Conservation (phyloP, 2,113 vertebrate genomes). For the Glareola pratincola region DNA sequence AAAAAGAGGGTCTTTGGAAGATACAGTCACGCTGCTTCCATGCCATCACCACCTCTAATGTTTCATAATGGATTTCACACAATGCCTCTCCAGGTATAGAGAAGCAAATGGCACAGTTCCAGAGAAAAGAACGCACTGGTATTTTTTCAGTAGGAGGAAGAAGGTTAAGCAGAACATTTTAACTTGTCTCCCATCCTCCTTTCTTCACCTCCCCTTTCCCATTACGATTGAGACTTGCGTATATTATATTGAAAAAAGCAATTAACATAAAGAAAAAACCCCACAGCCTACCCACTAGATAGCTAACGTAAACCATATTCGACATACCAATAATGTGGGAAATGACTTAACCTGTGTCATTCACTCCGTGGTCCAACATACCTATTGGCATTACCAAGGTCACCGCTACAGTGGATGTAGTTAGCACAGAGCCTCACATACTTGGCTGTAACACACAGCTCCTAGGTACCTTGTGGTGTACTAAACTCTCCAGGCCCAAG, state of each 20-base stretch:
- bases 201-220: neutral
- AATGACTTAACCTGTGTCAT: neutral
- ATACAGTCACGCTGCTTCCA: neutral
- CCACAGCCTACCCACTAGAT: neutral
- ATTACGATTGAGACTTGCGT: neutral
- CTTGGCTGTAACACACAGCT: neutral
- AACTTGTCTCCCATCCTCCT: neutral
- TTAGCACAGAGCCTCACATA: neutral
- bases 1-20: neutral
- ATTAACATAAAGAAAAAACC: neutral
- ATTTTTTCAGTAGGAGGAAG: neutral
- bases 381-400: neutral
- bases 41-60: neutral
- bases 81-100: neutral
- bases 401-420: accelerated
- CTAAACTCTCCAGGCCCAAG: neutral
- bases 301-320: neutral
- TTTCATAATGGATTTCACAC: neutral
- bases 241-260: neutral
- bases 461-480: neutral
- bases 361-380: neutral
- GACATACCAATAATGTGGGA: neutral
- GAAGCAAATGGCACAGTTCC: neutral
- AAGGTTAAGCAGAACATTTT: neutral
- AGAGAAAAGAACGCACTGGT: neutral